phyloP scores from a whole-genome alignment of 2,797 vertebrate species.

The Enteromius viviparus region DNA sequence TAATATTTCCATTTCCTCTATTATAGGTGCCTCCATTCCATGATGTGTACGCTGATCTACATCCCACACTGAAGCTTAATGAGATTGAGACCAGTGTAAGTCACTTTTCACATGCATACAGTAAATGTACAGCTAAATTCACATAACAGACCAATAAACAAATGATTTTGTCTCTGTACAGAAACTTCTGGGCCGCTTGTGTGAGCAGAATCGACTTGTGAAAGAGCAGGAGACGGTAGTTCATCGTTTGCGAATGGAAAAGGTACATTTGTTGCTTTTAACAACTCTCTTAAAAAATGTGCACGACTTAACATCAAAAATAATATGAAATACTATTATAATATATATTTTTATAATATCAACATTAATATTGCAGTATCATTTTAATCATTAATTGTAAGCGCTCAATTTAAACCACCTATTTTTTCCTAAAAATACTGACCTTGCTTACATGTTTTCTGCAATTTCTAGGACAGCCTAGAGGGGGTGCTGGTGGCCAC shows the following conservation, averaged over 20 bases:
- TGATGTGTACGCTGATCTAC: constrained; percentile 86
- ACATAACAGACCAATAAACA: constrained; percentile 36
- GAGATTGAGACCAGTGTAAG: constrained; percentile 97
- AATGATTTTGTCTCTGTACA: constrained; percentile 61
- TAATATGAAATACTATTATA: neutral
- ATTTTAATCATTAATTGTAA: neutral
- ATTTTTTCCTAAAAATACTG: neutral
- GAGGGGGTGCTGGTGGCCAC: constrained; percentile 92
- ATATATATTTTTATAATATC: neutral
- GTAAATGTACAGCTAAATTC: neutral
- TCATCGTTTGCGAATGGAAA: constrained; percentile 90
- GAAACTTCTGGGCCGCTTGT: constrained; percentile 93
- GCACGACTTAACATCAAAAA: neutral
- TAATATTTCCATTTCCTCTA: neutral
- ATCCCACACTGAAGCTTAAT: constrained; percentile 90
- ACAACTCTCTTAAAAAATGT: neutral
- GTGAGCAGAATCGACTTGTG: constrained; percentile 90
- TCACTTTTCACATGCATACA: constrained; percentile 21
- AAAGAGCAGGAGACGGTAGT: constrained; percentile 91
- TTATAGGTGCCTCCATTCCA: constrained; percentile 88
- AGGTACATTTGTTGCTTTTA: constrained; percentile 75
- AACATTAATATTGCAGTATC: neutral
- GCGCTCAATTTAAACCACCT: neutral
- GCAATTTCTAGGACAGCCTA: constrained; percentile 83
- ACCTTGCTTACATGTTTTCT: constrained; percentile 24